These are phyloP conservation scores for Centropus bengalensis DNA, from an alignment of 2,113 vertebrate genomes.

Conservation along the genomic window DNA sequence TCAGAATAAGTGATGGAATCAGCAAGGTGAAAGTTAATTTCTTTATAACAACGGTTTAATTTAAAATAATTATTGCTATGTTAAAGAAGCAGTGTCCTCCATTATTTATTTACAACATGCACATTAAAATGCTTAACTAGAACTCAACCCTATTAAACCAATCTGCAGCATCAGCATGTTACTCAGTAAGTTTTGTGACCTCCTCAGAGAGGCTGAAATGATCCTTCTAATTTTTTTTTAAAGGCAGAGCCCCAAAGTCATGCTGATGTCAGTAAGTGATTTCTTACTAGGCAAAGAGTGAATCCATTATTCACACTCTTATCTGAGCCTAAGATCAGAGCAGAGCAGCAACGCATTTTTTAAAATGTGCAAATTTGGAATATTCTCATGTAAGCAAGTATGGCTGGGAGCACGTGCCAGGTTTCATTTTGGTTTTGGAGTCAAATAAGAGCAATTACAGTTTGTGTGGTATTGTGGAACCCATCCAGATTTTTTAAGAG, in stretches of 20 bases:
- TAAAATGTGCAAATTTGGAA: slow-evolving; percentile 41
- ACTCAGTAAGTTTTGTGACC: background rate
- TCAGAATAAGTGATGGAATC: background rate
- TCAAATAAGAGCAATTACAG: slow-evolving; percentile 78
- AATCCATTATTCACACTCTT: slow-evolving; percentile 11
- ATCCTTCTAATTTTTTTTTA: background rate
- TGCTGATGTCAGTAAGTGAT: slow-evolving; percentile 26
- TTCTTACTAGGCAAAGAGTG: slow-evolving; percentile 49
- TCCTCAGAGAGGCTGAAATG: background rate
- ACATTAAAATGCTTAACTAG: background rate
- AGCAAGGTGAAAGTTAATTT: background rate
- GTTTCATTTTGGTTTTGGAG: slow-evolving; percentile 81
- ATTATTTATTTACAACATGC: background rate
- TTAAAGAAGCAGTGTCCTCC: background rate
- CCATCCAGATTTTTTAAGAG: slow-evolving; percentile 81
- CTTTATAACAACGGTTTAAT: background rate
- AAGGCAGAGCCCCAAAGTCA: background rate
- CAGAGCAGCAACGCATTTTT: slow-evolving; percentile 51
- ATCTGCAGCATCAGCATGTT: background rate
- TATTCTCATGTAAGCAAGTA: slow-evolving; percentile 56
- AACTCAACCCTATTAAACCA: background rate
- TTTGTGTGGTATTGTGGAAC: slow-evolving; percentile 85
- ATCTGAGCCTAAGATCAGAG: slow-evolving; percentile 80
- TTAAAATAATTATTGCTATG: background rate
- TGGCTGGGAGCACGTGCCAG: slow-evolving; percentile 69